These are phyloP conservation scores for Coecobrya sp. DNA, from an alignment of 2,888 invertebrate species.

Conservation along the genomic window DNA sequence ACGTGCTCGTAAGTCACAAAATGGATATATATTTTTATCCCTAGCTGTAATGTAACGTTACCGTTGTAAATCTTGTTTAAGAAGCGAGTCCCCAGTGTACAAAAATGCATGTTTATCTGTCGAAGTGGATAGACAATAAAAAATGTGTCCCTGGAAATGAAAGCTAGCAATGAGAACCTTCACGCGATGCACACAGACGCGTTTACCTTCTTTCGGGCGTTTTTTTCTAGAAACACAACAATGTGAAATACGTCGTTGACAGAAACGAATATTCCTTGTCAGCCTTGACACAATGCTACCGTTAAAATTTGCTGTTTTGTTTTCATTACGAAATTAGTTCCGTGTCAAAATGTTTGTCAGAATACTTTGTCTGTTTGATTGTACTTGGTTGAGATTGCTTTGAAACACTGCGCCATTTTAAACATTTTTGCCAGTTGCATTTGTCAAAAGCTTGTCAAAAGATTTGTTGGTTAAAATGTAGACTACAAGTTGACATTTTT, in stretches of 20 bases:
- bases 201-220: neutral
- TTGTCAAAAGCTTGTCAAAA: too few relatives aligned
- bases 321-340: slow-evolving; percentile 21
- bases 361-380: neutral
- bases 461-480: too few relatives aligned
- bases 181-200: neutral
- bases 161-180: neutral
- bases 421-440: neutral
- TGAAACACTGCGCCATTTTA: neutral
- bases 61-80: too few relatives aligned
- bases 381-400: neutral
- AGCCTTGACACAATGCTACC: slow-evolving; percentile 46
- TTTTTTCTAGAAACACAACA: neutral
- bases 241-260: slow-evolving; percentile 38
- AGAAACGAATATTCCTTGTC: slow-evolving; percentile 65
- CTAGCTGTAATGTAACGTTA: too few relatives aligned
- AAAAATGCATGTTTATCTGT: neutral
- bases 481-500: too few relatives aligned
- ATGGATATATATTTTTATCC: neutral
- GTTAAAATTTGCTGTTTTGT: slow-evolving; percentile 50
- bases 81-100: neutral
- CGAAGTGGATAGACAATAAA: neutral
- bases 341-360: neutral
- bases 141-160: neutral
- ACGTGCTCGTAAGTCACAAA: neutral